Evolutionary conservation across 2,888 invertebrate genomes (phyloP).

Genomic region (Oconnorella tubifera): DNA sequence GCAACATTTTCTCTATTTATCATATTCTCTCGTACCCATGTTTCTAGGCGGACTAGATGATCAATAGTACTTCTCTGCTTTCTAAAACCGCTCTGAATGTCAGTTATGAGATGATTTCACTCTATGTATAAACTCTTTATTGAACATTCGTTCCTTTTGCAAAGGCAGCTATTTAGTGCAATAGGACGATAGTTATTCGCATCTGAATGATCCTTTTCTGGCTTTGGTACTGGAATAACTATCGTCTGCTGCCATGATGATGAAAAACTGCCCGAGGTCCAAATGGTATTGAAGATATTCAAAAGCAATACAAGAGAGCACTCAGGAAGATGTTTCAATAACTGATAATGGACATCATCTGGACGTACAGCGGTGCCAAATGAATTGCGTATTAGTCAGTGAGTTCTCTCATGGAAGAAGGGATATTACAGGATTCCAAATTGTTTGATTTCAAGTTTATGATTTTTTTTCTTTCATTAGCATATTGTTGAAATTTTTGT

Average conservation of each 20-base stretch:
- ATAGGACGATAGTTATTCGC: constrained; percentile 39
- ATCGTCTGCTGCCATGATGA: constrained; percentile 25
- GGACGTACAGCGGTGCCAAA: background rate
- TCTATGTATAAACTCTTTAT: too few species aligned
- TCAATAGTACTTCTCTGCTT: constrained; percentile 25
- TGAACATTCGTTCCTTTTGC: too few species aligned
- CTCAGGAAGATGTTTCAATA: background rate
- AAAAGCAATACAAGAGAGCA: background rate
- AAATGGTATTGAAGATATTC: constrained; percentile 25
- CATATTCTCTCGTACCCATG: constrained; percentile 35
- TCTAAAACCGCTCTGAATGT: constrained; percentile 32
- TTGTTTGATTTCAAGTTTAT: background rate
- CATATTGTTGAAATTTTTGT: background rate
- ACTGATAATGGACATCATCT: background rate
- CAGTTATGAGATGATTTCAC: constrained; percentile 27
- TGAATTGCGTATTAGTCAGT: too few species aligned
- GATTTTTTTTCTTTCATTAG: background rate
- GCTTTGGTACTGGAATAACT: constrained; percentile 33
- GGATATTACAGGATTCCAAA: background rate
- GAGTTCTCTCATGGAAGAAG: background rate
- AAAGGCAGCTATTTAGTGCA: constrained; percentile 39
- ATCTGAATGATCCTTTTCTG: constrained; percentile 29
- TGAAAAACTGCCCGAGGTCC: constrained; percentile 26
- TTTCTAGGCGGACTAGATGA: constrained; percentile 27
- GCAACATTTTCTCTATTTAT: too few species aligned